Evolutionary conservation across 1,140 invertebrate genomes (phyloP), one percentile per base, ranked within the genome.

Genomic region (Drosophila melanica): DNA sequence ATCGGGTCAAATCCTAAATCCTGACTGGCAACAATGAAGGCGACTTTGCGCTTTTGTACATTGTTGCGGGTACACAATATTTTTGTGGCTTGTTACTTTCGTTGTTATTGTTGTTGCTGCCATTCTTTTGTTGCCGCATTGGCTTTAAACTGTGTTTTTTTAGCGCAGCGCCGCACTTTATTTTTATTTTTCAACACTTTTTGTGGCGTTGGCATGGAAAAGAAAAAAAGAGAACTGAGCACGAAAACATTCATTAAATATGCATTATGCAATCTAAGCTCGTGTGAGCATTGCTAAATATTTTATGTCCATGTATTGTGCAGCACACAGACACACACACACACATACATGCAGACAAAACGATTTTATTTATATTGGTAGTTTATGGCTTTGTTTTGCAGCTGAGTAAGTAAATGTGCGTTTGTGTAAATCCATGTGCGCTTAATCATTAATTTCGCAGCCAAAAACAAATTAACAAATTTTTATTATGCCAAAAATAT

Each of bases 181-280:
- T 86, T 75, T 86, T 81, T 82, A 74, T 69, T 86, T 80, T 71
- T 57, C 74, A 77, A 75, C 81, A 85, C 69, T 85, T 86, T 85
- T 86, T 80, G 74, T 54, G 81, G 70, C 58, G 77, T 75, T 76
- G 67, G 67, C 57, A 71, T 20, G 64, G 55, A 72, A 60, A 66
- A 45, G 63, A 58, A 71, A 69, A 53, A 65, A 35, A 18, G 42
- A 39, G 12, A 59, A 37, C 45, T 63, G 35, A 66, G 37, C 68
- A 73, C 66, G 75, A 80, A 75, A 89, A 89, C 85, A 89, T 79
- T 89, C 78, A 90, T 90, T 71, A 90, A 90, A 90, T 89, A 91
- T 91, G 90, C 78, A 91, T 91, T 87, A 87, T 87, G 86, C 86
- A 91, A 91, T 91, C 90, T 91, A 91, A 91, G 86, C 90, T 90